Conservation (phyloP, 2,113 vertebrate genomes). For the Ctenomys sociabilis region DNA sequence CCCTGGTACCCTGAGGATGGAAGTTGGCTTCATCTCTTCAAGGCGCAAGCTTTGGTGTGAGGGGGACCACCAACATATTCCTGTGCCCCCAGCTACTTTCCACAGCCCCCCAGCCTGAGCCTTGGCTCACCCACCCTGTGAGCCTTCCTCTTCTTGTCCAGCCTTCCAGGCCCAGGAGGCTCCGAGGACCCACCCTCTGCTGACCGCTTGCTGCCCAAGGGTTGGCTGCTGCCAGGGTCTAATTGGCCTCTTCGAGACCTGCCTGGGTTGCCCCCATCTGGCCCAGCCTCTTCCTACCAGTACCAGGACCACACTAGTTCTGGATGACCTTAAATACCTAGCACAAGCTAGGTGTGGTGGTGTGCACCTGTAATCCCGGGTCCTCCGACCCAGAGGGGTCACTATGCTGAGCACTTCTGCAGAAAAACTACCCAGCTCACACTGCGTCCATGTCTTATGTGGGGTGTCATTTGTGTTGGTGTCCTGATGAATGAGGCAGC, state of each 20-base stretch:
- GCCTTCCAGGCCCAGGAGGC: neutral
- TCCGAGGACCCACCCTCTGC: neutral
- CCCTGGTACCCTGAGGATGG: neutral
- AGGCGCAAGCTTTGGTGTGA: neutral
- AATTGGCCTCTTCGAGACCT: conserved; percentile 64
- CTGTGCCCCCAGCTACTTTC: neutral
- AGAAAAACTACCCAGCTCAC: neutral
- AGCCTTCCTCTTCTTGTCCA: accelerated
- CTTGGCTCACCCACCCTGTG: neutral
- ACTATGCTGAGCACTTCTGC: neutral
- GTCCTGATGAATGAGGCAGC: neutral
- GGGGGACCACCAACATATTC: accelerated
- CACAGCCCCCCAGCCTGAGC: neutral
- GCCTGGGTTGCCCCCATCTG: neutral
- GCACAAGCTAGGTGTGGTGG: neutral
- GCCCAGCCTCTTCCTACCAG: neutral
- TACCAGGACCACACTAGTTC: neutral
- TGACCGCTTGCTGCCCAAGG: conserved; percentile 78
- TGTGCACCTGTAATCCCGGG: neutral
- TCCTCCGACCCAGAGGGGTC: neutral
- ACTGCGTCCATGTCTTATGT: neutral
- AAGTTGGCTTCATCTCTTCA: neutral
- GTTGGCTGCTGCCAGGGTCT: conserved; percentile 57
- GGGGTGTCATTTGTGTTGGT: neutral
- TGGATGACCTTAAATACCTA: neutral